A percentile compares a stretch with the other conserved stretches of the same genome.
Conservation (phyloP, 35 echinoderm and acorn worm genomes). For the Acanthaster planci region DNA sequence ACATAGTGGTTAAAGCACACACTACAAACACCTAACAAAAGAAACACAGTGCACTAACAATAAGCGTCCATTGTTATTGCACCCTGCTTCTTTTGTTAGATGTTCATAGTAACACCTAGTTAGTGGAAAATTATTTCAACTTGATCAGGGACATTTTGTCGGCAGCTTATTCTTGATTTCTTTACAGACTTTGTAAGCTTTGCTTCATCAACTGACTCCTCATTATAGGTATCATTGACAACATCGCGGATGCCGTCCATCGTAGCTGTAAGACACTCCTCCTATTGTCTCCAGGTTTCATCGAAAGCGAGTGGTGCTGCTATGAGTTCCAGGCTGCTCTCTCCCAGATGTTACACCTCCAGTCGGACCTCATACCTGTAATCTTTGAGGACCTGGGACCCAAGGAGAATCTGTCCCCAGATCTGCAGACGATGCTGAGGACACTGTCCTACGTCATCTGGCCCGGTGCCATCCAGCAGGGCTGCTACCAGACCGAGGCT, state of each 20-base stretch:
- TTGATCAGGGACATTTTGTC: too few species aligned
- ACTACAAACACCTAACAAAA: too few species aligned
- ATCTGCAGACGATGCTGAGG: constrained; percentile 1
- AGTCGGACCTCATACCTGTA: constrained; percentile 17
- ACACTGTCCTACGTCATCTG: constrained; percentile 36
- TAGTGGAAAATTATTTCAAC: too few species aligned
- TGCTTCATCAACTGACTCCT: too few species aligned
- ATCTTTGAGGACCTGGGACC: constrained; percentile 32
- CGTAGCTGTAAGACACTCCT: constrained; percentile 33
- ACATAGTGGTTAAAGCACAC: too few species aligned
- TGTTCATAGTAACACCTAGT: too few species aligned
- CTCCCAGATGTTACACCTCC: background rate
- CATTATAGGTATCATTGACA: constrained; percentile 30
- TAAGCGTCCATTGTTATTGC: too few species aligned
- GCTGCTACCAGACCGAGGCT: background rate
- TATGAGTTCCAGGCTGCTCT: constrained; percentile 26
- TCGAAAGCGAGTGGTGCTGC: constrained; percentile 38
- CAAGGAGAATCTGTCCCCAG: background rate
- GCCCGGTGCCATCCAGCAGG: background rate
- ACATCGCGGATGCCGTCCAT: constrained; percentile 29
- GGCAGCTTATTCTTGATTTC: too few species aligned
- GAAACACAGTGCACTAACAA: too few species aligned
- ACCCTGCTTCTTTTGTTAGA: too few species aligned
- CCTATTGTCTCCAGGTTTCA: constrained; percentile 32
- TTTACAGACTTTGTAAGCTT: too few species aligned